Evolutionary conservation across 2,113 vertebrate species (phyloP).

Genomic region (Ictalurus punctatus): DNA sequence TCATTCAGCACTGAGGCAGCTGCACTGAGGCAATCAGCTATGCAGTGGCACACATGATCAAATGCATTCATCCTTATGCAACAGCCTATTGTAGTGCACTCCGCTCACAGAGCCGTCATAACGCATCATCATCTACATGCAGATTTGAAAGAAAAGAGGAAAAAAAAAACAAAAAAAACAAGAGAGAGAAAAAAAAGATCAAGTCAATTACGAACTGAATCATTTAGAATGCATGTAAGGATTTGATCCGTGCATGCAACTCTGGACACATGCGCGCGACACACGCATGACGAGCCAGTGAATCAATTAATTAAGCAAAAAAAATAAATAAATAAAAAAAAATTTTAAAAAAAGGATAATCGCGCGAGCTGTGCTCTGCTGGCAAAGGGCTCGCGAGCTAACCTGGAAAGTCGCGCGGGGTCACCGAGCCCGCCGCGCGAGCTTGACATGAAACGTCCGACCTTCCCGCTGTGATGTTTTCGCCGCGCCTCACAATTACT

Average conservation of each 20-base stretch:
- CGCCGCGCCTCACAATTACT: conserved; percentile 61
- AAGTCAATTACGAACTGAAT: not conserved
- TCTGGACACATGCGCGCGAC: conserved; percentile 32
- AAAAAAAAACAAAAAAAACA: too few relatives aligned
- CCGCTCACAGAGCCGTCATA: conserved; percentile 7
- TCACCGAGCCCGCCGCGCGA: conserved; percentile 70
- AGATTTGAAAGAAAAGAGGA: conserved; percentile 19
- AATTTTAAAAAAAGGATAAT: not conserved
- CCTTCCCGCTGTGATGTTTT: conserved; percentile 54
- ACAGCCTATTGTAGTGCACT: conserved; percentile 38
- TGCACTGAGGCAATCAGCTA: conserved; percentile 45
- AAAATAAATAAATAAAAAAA: too few relatives aligned
- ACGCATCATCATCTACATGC: conserved; percentile 21
- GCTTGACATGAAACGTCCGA: conserved; percentile 69
- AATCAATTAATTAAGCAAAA: conserved; percentile 50
- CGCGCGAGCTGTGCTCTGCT: not conserved
- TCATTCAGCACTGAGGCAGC: conserved; percentile 37
- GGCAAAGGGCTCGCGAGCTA: conserved; percentile 44
- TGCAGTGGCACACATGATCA: conserved; percentile 54
- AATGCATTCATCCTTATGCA: conserved; percentile 52
- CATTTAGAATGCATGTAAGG: conserved; percentile 16
- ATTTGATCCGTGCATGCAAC: conserved; percentile 36
- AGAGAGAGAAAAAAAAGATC: too few relatives aligned
- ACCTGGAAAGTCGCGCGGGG: conserved; percentile 78
- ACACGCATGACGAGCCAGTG: conserved; percentile 55